These are phyloP conservation scores for Acyrthosiphon pisum DNA, from an alignment of 1,140 invertebrate genomes.

Conservation along the genomic window DNA sequence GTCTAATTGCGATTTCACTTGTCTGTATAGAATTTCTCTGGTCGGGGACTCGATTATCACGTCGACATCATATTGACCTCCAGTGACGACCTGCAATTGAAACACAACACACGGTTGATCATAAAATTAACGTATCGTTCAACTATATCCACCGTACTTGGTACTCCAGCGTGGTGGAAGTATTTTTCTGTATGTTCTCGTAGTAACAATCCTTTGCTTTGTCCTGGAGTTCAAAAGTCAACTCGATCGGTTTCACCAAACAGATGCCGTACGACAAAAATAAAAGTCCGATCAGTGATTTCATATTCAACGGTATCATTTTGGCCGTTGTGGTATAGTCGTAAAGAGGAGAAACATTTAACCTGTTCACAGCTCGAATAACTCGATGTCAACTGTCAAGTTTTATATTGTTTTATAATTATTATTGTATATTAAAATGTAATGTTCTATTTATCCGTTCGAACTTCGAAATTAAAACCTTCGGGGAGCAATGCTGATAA, in stretches of 20 bases:
- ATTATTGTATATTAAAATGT: background rate
- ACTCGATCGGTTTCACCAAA: constrained; percentile 71
- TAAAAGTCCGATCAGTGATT: background rate
- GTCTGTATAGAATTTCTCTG: constrained; percentile 88
- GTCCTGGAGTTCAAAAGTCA: constrained; percentile 98
- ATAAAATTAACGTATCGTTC: background rate
- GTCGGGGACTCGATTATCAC: constrained; percentile 88
- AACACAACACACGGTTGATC: background rate
- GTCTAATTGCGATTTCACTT: constrained; percentile 94
- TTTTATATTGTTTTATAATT: background rate
- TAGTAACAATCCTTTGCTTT: constrained; percentile 98
- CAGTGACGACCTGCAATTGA: constrained; percentile 88
- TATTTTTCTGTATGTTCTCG: constrained; percentile 90
- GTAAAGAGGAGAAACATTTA: background rate
- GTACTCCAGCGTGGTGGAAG: constrained; percentile 90
- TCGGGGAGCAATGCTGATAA: constrained; percentile 15
- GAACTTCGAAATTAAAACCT: background rate
- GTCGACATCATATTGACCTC: constrained; percentile 99
- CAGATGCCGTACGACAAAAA: background rate
- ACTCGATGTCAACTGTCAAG: no score
- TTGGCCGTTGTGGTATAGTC: background rate
- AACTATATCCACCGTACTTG: constrained; percentile 74
- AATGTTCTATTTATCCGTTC: background rate
- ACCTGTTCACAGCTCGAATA: background rate
- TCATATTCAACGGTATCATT: constrained; percentile 25